These are phyloP conservation scores for Rhinopomastus cyanomelas DNA, from an alignment of 2,113 vertebrate genomes.

Conservation along the genomic window DNA sequence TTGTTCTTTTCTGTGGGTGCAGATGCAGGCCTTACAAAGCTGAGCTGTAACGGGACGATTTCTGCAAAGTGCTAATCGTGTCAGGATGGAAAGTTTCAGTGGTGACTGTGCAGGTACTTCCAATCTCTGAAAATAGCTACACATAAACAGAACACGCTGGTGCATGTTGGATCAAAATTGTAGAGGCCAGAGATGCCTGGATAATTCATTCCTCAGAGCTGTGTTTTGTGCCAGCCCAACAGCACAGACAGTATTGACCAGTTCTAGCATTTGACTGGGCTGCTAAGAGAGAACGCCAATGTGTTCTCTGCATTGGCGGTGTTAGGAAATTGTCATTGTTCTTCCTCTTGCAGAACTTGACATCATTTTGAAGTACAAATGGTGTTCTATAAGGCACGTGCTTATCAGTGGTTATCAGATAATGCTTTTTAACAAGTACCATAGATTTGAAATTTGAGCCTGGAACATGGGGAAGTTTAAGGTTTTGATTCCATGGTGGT, in stretches of 20 bases:
- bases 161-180: background rate
- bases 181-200: background rate
- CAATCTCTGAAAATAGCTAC: background rate
- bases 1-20: background rate
- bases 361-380: background rate
- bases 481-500: background rate
- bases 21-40: background rate
- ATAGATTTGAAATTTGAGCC: background rate
- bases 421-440: background rate
- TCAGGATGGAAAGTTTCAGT: background rate
- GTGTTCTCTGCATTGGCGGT: background rate
- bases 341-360: background rate
- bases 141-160: background rate
- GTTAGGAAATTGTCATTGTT: background rate
- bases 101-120: fast-evolving
- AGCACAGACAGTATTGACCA: background rate
- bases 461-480: background rate
- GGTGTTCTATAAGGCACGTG: background rate
- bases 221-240: background rate
- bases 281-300: background rate
- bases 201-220: background rate
- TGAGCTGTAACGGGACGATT: background rate
- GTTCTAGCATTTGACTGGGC: background rate
- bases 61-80: background rate
- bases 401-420: background rate